Evolutionary conservation across 2,113 vertebrate genomes (phyloP), one percentile per base, ranked within the genome.

Genomic region (Dromiciops gliroides): DNA sequence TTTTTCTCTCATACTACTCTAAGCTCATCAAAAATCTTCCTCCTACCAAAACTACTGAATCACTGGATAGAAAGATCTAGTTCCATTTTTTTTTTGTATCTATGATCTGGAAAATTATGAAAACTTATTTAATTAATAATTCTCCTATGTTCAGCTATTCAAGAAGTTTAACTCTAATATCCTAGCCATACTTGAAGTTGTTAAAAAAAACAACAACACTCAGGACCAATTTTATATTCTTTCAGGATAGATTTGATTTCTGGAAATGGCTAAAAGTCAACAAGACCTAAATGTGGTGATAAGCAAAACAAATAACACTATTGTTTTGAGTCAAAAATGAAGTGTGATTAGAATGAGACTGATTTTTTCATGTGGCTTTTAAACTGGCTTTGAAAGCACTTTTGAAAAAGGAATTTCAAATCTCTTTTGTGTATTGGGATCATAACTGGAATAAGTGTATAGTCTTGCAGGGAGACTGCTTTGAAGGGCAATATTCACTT

Each of bases 191-290:
- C 16, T 67, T 75, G 49, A 52, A 93, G 56, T 14, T 67, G 26
- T 56, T 53, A 95, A 96, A n/a, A n/a, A n/a, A n/a, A n/a, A n/a
- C n/a, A n/a, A 93, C 91, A 24, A 23, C 50, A 90, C 0, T 9
- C 53, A 48, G 9, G 4, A 60, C 53, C 51, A 89, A 24, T 92
- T 90, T 91, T 49, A 90, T 1, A 89, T 37, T 67, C 90, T 56
- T 90, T 28, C 50, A 89, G 83, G 6, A 0, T 56, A 8, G 92
- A 89, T 37, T 95, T 95, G 7, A 31, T 12, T 93, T 92, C 90
- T 92, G 22, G 51, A 49, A 48, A 26, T 89, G 4, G 1, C 90
- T 51, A 60, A 89, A 48, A 51, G 53, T 93, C 93, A 75, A 89
- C 9, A 12, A 48, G 23, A 56, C 19, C 93, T 50, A 94, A 94